Conservation (phyloP, 2,888 invertebrate genomes). For the Tenthredo distinguenda region DNA sequence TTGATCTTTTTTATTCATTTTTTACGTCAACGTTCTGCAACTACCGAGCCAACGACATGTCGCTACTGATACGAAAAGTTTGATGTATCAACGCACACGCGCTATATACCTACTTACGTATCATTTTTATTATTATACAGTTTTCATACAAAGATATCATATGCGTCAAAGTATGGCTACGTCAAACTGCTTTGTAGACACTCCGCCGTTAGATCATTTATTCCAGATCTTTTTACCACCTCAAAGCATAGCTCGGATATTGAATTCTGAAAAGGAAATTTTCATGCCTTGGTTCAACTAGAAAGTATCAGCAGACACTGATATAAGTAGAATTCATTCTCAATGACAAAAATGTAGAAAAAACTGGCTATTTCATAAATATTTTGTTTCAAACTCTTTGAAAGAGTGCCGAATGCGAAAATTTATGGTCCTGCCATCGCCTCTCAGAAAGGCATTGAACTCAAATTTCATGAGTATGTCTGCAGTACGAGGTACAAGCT, state of each 20-base stretch:
- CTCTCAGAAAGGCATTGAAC: neutral
- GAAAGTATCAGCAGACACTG: neutral
- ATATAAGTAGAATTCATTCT: neutral
- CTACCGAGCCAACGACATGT: constrained; percentile 32
- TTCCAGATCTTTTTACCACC: neutral
- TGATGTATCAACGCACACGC: constrained; percentile 5
- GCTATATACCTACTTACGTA: neutral
- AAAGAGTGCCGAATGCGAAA: neutral
- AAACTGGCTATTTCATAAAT: neutral
- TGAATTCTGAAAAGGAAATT: neutral
- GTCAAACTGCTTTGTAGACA: constrained; percentile 9
- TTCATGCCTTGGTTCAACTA: neutral
- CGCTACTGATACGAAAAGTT: constrained; percentile 12
- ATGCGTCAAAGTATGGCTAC: neutral
- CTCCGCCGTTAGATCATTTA: neutral
- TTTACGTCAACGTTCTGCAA: neutral
- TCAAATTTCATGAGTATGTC: neutral
- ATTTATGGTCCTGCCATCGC: neutral
- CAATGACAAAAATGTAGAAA: too few relatives aligned
- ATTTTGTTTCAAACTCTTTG: neutral
- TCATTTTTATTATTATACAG: constrained; percentile 28
- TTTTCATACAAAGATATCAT: neutral
- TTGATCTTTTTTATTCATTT: constrained; percentile 38
- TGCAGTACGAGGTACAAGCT: neutral
- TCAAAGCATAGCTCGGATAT: neutral